Base-by-base conservation (phyloP, 2,797 vertebrate species). In the Pyrocephalus nanus region DNA sequence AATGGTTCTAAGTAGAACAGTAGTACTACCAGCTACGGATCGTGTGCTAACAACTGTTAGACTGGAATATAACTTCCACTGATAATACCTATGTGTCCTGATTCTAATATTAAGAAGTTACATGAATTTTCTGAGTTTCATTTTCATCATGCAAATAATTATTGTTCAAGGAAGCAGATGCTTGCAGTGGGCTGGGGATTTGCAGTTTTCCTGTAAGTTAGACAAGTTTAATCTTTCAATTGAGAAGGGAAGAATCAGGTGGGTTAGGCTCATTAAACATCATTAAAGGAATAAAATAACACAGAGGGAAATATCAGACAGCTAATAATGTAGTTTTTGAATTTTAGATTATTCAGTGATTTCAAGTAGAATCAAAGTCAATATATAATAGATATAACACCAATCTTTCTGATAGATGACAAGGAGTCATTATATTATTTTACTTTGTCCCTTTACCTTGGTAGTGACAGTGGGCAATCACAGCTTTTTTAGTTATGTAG, bases 1-100 rank as follows among this genome's bases (percentile, higher is more conserved):
- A 66, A 87, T n/a, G 1, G 3, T 43, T 83, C 30, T 53, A 2
- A 4, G 34, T 18, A 64, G 34, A 75, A 30, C 4, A 51, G 8
- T 13, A n/a, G 12, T 25, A 55, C 30, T 61, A 27, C 18, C 34
- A 76, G 9, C 14, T 71, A 29, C 10, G 25, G n/a, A 71, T 58
- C 0, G 0, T 32, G 4, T 62, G 14, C 8, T 34, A 71, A n/a
- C 4, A 76, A 38, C 6, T 26, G 4, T 32, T 72, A 65, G 25
- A 11, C 8, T 69, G 43, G 45, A 81, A 45, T 71, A 9, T 8
- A 62, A 34, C 6, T 80, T 62, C 20, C 8, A 12, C 3, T 67
- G 19, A n/a, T 72, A 32, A 53, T 12, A 64, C 2, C 2, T 25
- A 1, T 3, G 2, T 60, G 6, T 42, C 84, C 72, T 73, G 29